Evolutionary conservation across 2,888 invertebrate species (phyloP), one percentile per base, ranked within the genome.

Genomic region (Melanostoma scalare): DNA sequence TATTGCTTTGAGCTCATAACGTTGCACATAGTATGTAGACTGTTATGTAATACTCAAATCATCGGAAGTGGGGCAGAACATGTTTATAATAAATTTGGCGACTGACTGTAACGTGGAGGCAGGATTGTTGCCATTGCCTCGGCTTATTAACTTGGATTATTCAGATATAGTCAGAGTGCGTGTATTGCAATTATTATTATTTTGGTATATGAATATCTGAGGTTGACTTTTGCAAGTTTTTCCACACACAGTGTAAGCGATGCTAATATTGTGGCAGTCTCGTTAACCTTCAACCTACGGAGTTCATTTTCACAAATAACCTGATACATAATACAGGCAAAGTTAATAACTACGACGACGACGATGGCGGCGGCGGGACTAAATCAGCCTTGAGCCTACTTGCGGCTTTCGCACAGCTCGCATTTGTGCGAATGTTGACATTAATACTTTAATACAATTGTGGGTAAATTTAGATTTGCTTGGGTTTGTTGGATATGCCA

Each of bases 381-480:
- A 6, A 36, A 53, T 60, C 36, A n/a, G 42, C 81, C 81, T 72
- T 81, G 81, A 81, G 72, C 76, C 67, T 48, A 53, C 60, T 55
- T 53, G 33, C 58, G n/a, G 31, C 58, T 40, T 35, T 53, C 35
- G 35, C 65, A 38, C 30, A 71, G 55, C 6, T 38, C n/a, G 31
- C 61, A 48, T 63, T 63, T 20, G 48, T 36, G 30, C 69, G 50
- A 67, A 20, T 65, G 50, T 65, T 76, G 76, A 76, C 76, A 76
- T 61, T 67, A 50, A 52, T 61, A 3, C 31, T 30, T 33, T 36
- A 31, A 61, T 61, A 71, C 46, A 56, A 31, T 46, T 38, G 44
- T 53, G 44, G 60, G 53, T 44, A 46, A 67, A 44, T 42, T 38
- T 31, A 36, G 8, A 53, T 35, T 48, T 31, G 44, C 3, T 53